Conservation (phyloP, 2,797 vertebrate genomes). For the Tokudaia muenninki region DNA sequence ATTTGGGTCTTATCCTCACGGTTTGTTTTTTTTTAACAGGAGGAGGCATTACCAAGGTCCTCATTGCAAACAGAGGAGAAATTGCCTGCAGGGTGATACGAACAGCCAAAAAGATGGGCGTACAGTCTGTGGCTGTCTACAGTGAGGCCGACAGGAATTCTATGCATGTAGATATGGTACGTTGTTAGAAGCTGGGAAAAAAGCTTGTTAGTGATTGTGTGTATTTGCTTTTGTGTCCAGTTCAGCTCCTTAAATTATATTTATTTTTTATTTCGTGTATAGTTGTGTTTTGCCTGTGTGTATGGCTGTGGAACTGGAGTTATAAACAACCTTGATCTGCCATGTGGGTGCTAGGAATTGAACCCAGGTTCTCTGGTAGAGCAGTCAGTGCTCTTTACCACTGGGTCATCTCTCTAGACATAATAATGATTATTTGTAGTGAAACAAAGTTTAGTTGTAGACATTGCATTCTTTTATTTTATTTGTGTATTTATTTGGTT, state of each 20-base stretch:
- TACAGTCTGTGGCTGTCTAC: slow-evolving; percentile 97
- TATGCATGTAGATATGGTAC: slow-evolving; percentile 98
- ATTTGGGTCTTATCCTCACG: slow-evolving; percentile 59
- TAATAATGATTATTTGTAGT: not conserved
- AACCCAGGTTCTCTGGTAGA: not conserved
- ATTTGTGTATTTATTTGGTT: not conserved
- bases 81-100: slow-evolving; percentile 98
- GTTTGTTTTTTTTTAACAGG: slow-evolving; percentile 83
- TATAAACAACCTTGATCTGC: not conserved
- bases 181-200: slow-evolving; percentile 49
- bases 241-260: not conserved
- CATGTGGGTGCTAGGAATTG: not conserved
- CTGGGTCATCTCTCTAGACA: not conserved
- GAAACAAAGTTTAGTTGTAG: not conserved
- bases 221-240: slow-evolving; percentile 44
- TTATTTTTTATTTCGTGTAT: not conserved
- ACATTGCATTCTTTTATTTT: not conserved
- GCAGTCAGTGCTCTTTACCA: not conserved
- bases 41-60: slow-evolving; percentile 93
- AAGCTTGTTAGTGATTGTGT: not conserved
- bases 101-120: slow-evolving; percentile 96
- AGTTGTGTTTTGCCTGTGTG: not conserved
- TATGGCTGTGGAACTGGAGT: not conserved
- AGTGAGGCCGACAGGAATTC: slow-evolving; percentile 96
- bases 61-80: slow-evolving; percentile 98